Base-by-base conservation (phyloP, 92 coral and sea anemone genomes). In the Heliopora coerulea region DNA sequence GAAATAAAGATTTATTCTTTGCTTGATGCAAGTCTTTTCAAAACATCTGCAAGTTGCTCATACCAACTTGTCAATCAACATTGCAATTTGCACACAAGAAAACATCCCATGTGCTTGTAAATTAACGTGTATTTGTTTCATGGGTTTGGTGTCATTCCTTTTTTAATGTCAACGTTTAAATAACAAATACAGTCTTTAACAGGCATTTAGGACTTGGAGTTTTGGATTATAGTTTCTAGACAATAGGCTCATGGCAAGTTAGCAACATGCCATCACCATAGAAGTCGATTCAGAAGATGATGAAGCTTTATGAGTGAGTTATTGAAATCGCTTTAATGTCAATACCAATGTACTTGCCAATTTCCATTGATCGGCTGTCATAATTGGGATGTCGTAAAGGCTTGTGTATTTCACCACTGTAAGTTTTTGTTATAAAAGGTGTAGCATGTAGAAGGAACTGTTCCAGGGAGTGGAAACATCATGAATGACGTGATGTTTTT, bases 391-490 rank as follows among this genome's bases (percentile, higher is more conserved):
- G 27, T 52, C 42, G 42, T 37, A 37, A 37, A 37, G 42, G 42
- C 42, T 37, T 12, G 42, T 12, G 12, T 37, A 37, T 12, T 37
- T 12, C 42, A 37, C 42, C 42, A 37, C 42, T 12, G 31, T 32
- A n/a, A n/a, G n/a, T n/a, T n/a, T n/a, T n/a, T n/a, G n/a, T n/a
- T n/a, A n/a, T n/a, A n/a, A n/a, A n/a, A n/a, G 26, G 6, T 59
- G 65, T 59, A 59, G 26, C 65, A 59, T 59, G 65, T 59, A 59
- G 26, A 59, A 59, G 17, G 65, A 59, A 28, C 65, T 59, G 35
- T 59, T 59, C 65, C 65, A 59, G 3, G 8, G 65, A 28, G 65
- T 29, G 6, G 65, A 24, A 28, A 59, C 65, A 28, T 59, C 65
- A 7, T 59, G 65, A n/a, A 59, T 28, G 18, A 59, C 24, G 65